A percentile compares a stretch with the other conserved stretches of the same genome.
phyloP scores from a whole-genome alignment of 2,797 vertebrate species.

The Myripristis jacobus region DNA sequence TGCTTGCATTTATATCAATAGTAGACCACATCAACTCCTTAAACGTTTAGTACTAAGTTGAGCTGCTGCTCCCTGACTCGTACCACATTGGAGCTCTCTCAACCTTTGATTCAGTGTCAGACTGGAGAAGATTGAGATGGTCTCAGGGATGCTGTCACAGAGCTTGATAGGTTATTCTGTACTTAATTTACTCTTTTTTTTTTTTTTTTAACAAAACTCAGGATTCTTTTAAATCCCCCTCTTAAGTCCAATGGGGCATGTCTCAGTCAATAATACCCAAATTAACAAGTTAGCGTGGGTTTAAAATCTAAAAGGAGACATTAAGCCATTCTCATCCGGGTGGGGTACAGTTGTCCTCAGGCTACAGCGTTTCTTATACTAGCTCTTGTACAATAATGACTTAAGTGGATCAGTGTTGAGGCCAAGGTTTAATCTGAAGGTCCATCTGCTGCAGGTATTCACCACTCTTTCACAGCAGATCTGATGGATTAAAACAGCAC shows the following conservation, averaged over 20 bases:
- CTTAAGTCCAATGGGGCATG: background rate
- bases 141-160: no score
- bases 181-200: background rate
- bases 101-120: no score
- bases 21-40: no score
- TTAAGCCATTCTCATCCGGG: constrained; percentile 38
- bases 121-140: no score
- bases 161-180: no score
- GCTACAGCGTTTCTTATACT: constrained; percentile 29
- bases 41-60: no score
- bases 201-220: no score
- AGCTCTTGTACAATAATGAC: constrained; percentile 73
- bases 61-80: no score
- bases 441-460: constrained; percentile 78
- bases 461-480: constrained; percentile 37
- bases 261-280: background rate
- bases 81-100: no score
- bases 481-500: constrained; percentile 73
- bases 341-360: constrained; percentile 29
- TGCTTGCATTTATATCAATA: no score
- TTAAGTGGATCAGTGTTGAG: constrained; percentile 82
- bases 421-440: constrained; percentile 72
- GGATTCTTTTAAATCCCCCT: no score
- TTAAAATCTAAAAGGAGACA: constrained; percentile 41
- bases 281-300: constrained; percentile 2